Percentiles rank a stretch among this genome's conserved stretches.
Conservation (phyloP, 2,888 invertebrate species). For the Campopleginae sp. region DNA sequence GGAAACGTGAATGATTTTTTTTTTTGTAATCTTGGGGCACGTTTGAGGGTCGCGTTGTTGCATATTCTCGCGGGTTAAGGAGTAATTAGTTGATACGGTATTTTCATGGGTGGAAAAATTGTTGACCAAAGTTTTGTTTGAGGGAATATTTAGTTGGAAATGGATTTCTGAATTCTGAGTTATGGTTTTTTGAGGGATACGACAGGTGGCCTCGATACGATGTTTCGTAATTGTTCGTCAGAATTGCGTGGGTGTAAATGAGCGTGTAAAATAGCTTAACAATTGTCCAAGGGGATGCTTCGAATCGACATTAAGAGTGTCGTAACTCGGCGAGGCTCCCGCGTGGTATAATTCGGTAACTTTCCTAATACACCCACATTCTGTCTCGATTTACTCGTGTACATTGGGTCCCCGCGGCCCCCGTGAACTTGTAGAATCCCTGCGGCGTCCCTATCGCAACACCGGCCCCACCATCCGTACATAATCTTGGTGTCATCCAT, state of each 20-base stretch:
- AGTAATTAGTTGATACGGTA: background rate
- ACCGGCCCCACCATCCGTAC: constrained; percentile 53
- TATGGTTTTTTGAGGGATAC: background rate
- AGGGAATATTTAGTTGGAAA: too few species aligned
- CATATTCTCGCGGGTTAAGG: background rate
- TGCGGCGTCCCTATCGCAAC: constrained; percentile 53
- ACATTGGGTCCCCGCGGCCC: background rate
- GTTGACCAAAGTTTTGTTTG: background rate
- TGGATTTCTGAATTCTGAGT: background rate
- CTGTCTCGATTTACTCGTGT: constrained; percentile 2
- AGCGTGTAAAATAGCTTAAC: constrained; percentile 50
- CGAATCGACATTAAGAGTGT: constrained; percentile 61
- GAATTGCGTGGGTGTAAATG: constrained; percentile 49
- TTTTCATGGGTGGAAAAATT: background rate
- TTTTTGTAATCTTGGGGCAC: background rate
- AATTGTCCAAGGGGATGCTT: constrained; percentile 47
- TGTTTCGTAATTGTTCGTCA: constrained; percentile 23
- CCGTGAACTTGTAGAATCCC: constrained; percentile 45
- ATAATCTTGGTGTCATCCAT: constrained; percentile 53
- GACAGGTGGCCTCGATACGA: constrained; percentile 48
- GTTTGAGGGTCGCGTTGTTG: background rate
- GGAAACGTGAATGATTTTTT: background rate
- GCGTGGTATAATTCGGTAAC: constrained; percentile 44
- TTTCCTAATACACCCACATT: constrained; percentile 43
- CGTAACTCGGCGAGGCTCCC: constrained; percentile 57